These are phyloP conservation scores for Isaurus tuberculatus DNA, from an alignment of 92 coral and sea anemone species.

Conservation along the genomic window DNA sequence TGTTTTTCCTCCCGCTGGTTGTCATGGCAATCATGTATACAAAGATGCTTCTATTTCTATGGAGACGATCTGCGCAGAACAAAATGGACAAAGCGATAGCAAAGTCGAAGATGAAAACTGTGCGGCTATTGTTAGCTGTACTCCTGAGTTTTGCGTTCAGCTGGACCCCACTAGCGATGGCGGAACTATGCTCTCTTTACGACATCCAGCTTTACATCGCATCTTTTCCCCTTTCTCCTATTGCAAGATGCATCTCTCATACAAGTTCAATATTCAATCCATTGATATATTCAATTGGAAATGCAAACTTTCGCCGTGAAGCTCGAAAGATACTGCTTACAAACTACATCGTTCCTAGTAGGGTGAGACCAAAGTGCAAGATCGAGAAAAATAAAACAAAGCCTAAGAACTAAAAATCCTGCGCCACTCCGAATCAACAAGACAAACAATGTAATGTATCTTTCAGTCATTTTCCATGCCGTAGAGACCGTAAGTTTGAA, in stretches of 20 bases:
- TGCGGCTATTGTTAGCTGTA: constrained; percentile 18
- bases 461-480: too few relatives aligned
- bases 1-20: constrained; percentile 3
- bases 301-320: constrained; percentile 25
- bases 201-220: not conserved
- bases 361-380: not conserved
- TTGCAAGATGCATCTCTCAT: constrained; percentile 27
- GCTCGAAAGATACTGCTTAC: constrained; percentile 4
- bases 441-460: too few relatives aligned
- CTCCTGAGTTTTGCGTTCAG: constrained; percentile 36
- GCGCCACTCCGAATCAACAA: too few relatives aligned
- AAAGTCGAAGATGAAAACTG: constrained; percentile 21
- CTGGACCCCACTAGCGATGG: constrained; percentile 18
- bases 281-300: constrained; percentile 21
- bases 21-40: constrained; percentile 21
- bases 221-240: constrained; percentile 4
- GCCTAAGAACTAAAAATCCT: not conserved
- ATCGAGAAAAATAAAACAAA: not conserved
- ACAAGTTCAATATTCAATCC: constrained; percentile 39
- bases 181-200: constrained; percentile 12
- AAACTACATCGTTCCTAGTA: not conserved
- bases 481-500: too few relatives aligned
- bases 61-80: constrained; percentile 35
- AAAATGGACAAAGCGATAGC: constrained; percentile 28
- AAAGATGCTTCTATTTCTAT: constrained; percentile 36